Conservation (phyloP, 1,140 invertebrate genomes). For the Heliconius eleuchia region DNA sequence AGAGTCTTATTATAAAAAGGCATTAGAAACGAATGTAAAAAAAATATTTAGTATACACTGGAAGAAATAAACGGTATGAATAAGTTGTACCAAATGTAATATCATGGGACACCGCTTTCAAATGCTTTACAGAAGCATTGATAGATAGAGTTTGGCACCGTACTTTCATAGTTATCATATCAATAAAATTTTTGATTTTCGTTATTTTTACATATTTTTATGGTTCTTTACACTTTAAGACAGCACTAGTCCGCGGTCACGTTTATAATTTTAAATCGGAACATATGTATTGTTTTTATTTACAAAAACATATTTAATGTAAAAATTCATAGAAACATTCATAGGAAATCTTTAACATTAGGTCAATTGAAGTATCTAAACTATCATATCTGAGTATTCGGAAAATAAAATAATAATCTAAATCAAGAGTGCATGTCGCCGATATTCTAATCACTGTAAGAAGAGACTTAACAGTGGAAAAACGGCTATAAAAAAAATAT, state of each 20-base stretch:
- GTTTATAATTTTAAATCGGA: background rate
- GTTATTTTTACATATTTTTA: too few species aligned
- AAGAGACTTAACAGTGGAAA: background rate
- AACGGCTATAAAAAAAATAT: background rate
- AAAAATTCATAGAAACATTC: conserved; percentile 1
- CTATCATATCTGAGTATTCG: background rate
- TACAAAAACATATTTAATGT: background rate
- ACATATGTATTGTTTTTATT: background rate
- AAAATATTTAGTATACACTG: background rate
- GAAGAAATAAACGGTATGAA: background rate
- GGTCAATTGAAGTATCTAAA: background rate
- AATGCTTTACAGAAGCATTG: background rate
- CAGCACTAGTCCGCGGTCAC: too few species aligned
- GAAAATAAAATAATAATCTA: background rate
- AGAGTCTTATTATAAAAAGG: background rate
- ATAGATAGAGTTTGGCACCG: conserved; percentile 1
- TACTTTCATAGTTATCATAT: background rate
- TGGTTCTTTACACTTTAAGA: too few species aligned
- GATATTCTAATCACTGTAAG: background rate
- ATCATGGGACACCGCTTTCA: background rate
- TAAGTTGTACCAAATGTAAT: background rate
- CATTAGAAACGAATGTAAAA: background rate
- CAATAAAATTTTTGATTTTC: background rate
- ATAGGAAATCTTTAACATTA: conserved; percentile 2
- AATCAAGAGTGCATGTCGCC: background rate